These are phyloP conservation scores for Imbricaverruca yamaguchii DNA, from an alignment of 2,888 invertebrate species.

Conservation along the genomic window DNA sequence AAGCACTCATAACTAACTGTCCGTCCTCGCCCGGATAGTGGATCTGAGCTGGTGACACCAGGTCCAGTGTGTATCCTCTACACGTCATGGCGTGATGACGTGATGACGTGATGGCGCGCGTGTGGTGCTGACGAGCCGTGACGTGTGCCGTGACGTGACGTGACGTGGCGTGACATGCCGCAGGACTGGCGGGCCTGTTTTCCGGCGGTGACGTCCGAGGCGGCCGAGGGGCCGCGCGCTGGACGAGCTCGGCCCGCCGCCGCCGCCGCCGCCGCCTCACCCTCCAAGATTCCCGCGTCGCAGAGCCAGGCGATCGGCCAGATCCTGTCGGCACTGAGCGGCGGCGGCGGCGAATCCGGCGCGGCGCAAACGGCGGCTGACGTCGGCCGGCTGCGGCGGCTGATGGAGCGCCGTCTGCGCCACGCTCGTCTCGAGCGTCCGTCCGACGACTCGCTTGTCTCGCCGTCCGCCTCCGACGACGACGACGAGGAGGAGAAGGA, in stretches of 20 bases:
- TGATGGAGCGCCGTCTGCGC: background rate
- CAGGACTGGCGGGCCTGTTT: too few species aligned
- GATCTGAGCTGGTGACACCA: too few species aligned
- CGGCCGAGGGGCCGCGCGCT: too few species aligned
- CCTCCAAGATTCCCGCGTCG: background rate
- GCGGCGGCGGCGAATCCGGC: background rate
- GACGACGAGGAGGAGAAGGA: background rate
- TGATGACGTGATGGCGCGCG: too few species aligned
- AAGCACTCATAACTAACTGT: too few species aligned
- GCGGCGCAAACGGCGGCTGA: background rate
- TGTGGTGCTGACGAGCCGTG: too few species aligned
- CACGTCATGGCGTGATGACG: too few species aligned
- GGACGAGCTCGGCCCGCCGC: background rate
- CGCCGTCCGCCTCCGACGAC: background rate
- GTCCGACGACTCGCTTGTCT: background rate
- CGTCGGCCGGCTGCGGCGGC: background rate
- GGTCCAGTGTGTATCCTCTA: too few species aligned
- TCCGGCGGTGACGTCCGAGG: too few species aligned
- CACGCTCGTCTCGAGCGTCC: background rate
- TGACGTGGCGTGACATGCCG: too few species aligned
- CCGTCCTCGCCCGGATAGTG: too few species aligned
- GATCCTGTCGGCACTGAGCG: background rate
- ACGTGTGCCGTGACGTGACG: too few species aligned
- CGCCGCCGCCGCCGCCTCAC: background rate
- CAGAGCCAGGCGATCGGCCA: conserved; percentile 8